These are phyloP conservation scores for Metopolophium dirhodum DNA, from an alignment of 1,140 invertebrate species.

Conservation along the genomic window DNA sequence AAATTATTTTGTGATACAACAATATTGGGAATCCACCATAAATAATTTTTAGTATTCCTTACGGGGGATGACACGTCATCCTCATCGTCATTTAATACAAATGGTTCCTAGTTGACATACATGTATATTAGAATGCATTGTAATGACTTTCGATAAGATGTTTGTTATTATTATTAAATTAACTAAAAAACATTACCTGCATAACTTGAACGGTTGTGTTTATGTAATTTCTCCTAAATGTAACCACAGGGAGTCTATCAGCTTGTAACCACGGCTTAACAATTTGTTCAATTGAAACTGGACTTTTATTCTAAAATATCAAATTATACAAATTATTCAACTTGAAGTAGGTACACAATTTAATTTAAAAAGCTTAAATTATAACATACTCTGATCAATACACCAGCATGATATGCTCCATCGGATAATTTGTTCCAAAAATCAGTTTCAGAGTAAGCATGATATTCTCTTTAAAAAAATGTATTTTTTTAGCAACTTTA, in stretches of 20 bases:
- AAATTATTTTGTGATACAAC: constrained; percentile 66
- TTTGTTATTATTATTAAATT: background rate
- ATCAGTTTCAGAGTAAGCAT: constrained; percentile 79
- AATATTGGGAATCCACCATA: constrained; percentile 76
- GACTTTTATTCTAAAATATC: constrained; percentile 22
- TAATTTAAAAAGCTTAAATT: background rate
- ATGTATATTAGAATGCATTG: background rate
- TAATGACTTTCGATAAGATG: background rate
- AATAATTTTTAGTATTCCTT: constrained; percentile 63
- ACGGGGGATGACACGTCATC: constrained; percentile 40
- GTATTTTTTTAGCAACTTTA: background rate
- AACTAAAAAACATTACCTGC: constrained; percentile 67
- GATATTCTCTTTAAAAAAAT: constrained; percentile 68
- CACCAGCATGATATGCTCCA: constrained; percentile 65
- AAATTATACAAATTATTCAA: background rate
- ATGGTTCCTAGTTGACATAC: constrained; percentile 59
- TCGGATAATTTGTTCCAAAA: constrained; percentile 79
- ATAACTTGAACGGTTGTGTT: constrained; percentile 69
- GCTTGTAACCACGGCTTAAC: constrained; percentile 82
- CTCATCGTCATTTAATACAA: constrained; percentile 53
- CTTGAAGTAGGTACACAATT: background rate
- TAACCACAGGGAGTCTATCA: constrained; percentile 80
- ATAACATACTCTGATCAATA: constrained; percentile 44
- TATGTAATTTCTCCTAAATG: constrained; percentile 73
- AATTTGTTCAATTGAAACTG: constrained; percentile 69